Evolutionary conservation across 2,113 vertebrate species (phyloP), one percentile per base, ranked within the genome.

Genomic region (Nicator chloris): DNA sequence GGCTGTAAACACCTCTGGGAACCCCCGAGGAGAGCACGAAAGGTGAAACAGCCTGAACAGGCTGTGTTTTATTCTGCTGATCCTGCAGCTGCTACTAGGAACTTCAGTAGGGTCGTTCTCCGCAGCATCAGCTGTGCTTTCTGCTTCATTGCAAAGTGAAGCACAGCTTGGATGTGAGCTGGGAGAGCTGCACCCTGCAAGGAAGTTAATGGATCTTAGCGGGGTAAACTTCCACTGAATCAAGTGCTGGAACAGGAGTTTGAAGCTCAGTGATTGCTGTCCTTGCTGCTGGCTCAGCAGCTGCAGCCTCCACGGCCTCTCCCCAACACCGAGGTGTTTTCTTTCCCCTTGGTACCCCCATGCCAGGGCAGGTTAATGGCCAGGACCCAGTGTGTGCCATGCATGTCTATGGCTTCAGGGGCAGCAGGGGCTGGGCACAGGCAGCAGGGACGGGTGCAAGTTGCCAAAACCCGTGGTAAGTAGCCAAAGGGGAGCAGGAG

Each of bases 331-430:
- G 0, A 1, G 45, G 5, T 23, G 33, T 13, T 70, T 47, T 49
- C 3, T 2, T n/a, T 11, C 24, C 64, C n/a, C 30, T 20, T 0
- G 16, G 35, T 35, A 4, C 11, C 49, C 3, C 0, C 3, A 2
- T 42, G 53, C 60, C 20, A 6, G 28, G 14, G 35, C 3, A 9
- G 49, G 14, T 42, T 42, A 40, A 5, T 0, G 2, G 70, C 40
- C 63, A 6, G 47, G 44, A 42, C 22, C 17, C 7, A 3, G 23
- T 0, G 30, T 26, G 61, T 30, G 20, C 56, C 6, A 0, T 2
- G 10, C 15, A 18, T 9, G 13, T 7, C 56, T 1, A 0, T 26
- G 78, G 59, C 68, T 60, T 40, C 42, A 6, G 53, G 40, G 65
- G 15, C 5, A 4, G 33, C 81, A 75, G 44, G 70, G 40, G 8